A percentile compares a stretch with the other conserved stretches of the same genome.
Evolutionary conservation across 1,140 invertebrate genomes (phyloP).

Genomic region (Nasonia longicornis): DNA sequence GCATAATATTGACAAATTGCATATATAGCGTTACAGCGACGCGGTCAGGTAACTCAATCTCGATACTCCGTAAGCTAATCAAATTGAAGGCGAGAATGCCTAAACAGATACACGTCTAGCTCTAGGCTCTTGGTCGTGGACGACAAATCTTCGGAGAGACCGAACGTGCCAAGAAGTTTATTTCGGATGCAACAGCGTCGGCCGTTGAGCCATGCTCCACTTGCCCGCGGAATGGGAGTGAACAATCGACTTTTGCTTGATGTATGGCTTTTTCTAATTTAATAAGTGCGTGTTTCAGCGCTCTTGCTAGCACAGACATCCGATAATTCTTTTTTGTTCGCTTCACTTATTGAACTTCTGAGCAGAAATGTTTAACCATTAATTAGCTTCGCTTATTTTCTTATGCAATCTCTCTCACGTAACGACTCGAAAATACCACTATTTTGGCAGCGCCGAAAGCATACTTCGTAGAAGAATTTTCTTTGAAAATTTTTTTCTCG

Average conservation of each 20-base stretch:
- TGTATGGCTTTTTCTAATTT: slow-evolving; percentile 5
- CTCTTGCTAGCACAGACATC: not conserved
- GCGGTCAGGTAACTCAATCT: not conserved
- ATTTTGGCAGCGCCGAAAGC: not conserved
- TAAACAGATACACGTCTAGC: not conserved
- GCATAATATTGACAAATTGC: not conserved
- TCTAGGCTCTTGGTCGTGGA: not conserved
- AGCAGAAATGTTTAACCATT: too few relatives aligned
- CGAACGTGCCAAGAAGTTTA: slow-evolving; percentile 36
- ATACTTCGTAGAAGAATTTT: not conserved
- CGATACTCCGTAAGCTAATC: not conserved
- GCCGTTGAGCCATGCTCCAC: not conserved
- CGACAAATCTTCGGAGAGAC: not conserved
- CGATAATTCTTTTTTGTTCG: too few relatives aligned
- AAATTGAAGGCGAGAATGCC: not conserved
- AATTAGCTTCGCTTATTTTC: not conserved
- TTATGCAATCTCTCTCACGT: not conserved
- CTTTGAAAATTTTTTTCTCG: not conserved
- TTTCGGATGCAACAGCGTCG: slow-evolving; percentile 32
- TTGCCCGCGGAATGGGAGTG: not conserved
- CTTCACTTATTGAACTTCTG: too few relatives aligned
- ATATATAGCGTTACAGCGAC: too few relatives aligned
- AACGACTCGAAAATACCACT: not conserved
- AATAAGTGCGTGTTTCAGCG: not conserved
- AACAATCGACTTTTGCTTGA: not conserved